Base-by-base conservation (phyloP, 53 echinoderm and acorn worm species). In the Astropecten irregularis region DNA sequence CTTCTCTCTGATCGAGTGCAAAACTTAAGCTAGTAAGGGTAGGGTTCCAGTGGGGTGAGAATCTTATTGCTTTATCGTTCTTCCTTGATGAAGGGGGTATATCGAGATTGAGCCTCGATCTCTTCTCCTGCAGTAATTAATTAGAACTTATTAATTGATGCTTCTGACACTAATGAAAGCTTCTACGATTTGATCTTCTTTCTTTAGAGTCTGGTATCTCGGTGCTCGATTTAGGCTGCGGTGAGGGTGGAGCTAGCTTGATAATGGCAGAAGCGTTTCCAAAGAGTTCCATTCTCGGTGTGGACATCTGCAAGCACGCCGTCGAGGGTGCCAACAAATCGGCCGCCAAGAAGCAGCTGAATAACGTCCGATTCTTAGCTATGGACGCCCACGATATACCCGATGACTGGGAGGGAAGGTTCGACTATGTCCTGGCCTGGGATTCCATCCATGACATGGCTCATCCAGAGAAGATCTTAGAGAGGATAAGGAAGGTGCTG, bases 401-500 rank as follows among this genome's bases (percentile, higher is more conserved):
- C 0, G 90, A 92, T 3, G 85, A 95, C 30, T 97, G 97, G 97
- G 66, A 73, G 3, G 72, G 72, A 10, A 56, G 85, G 18, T 97
- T 92, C 59, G 70, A 90, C 39, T 97, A 92, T 73, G 86, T 97
- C 26, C 81, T 93, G 28, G 94, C 92, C 21, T 91, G 94, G 70
- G 97, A 97, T 59, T 94, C 91, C 53, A 87, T 97, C 65, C 97
- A 97, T 77, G 97, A 97, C 87, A 94, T 94, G 93, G 97, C 97
- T 28, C 77, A 88, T 39, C 90, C 91, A 14, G 90, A 82, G 0
- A 70, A 68, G 32, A 94, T 95, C 66, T 81, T 95, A n/a, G 65
- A 85, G 21, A 46, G 81, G 67, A 65, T 94, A 40, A 84, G 87
- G 39, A 62, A 76, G 22, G 73, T 90, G n/a, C 84, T 97, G 29